Base-by-base conservation (phyloP, 2,888 invertebrate genomes). In the Agrenia bidenticulata region DNA sequence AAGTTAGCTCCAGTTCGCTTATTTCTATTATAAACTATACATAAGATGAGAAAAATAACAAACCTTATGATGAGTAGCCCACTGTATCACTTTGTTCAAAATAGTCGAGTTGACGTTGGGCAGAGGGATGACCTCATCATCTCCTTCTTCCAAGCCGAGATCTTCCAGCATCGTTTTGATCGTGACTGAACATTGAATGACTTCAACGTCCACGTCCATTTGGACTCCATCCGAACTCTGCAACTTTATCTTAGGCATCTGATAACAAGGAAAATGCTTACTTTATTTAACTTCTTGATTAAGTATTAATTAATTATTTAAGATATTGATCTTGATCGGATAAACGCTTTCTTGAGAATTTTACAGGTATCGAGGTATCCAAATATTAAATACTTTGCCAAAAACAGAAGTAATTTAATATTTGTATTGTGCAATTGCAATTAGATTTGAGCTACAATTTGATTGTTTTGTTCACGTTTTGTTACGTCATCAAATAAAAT, bases 121-220 rank as follows among this genome's bases (percentile, higher is more conserved):
- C 61, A 99, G 82, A 0, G 98, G 98, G 0, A 99, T 93, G 2
- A 94, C 88, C 80, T 95, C 95, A 78, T 96, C 95, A 51, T 94
- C 88, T 80, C 95, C 94, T 78, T 96, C 95, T 77, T 93, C 93
- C 88, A 92, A 89, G 15, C 81, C 81, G 77, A 75, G 59, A 73
- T 94, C 92, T 82, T 97, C 97, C 77, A 99, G 85, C 93, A 99
- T 98, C 2, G 96, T 98, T 82, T 96, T 97, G 76, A 99, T 96
- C 0, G 97, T 98, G 17, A 94, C 93, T 0, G 96, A 97, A 81
- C 95, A 95, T 84, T 95, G 94, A 53, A 97, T 97, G 66, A 98
- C 94, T 80, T 97, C 94, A 0, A 94, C 91, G 78, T 97, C 96
- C 0, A 97, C 95, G 75, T 94, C 92, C 79, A 98, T 98, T 24